Conservation (phyloP, 92 coral and sea anemone species). For the Porites cylindrica region DNA sequence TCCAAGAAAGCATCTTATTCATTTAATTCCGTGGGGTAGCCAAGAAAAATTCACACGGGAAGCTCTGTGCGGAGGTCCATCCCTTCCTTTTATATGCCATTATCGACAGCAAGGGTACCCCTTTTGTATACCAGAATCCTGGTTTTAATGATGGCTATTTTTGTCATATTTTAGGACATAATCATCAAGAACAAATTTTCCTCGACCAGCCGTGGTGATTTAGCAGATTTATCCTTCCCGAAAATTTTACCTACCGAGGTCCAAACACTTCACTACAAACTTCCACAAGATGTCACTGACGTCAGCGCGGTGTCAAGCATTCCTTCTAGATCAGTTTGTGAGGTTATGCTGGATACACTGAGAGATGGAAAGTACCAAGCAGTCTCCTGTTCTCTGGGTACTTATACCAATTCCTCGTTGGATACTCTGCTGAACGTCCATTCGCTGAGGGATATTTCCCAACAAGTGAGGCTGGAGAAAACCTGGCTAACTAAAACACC, state of each 20-base stretch:
- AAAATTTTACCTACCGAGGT: neutral
- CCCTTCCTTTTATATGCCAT: too few relatives aligned
- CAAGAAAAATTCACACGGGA: too few relatives aligned
- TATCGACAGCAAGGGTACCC: too few relatives aligned
- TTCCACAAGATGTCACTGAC: conserved; percentile 11
- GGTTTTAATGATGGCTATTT: too few relatives aligned
- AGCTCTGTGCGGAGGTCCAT: too few relatives aligned
- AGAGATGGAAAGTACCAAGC: conserved; percentile 25
- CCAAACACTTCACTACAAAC: conserved; percentile 26
- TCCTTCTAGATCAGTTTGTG: conserved; percentile 39
- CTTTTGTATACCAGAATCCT: too few relatives aligned
- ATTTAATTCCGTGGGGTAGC: neutral
- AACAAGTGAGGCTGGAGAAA: conserved; percentile 35
- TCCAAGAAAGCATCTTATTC: neutral
- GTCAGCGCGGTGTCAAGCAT: conserved; percentile 13
- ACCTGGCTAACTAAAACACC: conserved; percentile 40
- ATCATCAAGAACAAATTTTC: neutral
- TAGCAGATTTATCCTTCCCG: conserved; percentile 20
- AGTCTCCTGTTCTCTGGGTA: conserved; percentile 55
- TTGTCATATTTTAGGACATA: neutral
- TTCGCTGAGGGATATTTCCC: conserved; percentile 30
- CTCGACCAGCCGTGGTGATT: neutral
- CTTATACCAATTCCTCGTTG: conserved; percentile 39
- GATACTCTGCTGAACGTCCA: conserved; percentile 41
- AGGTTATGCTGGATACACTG: conserved; percentile 20